phyloP scores from a whole-genome alignment of 2,113 vertebrate species.

The Aythya baeri region DNA sequence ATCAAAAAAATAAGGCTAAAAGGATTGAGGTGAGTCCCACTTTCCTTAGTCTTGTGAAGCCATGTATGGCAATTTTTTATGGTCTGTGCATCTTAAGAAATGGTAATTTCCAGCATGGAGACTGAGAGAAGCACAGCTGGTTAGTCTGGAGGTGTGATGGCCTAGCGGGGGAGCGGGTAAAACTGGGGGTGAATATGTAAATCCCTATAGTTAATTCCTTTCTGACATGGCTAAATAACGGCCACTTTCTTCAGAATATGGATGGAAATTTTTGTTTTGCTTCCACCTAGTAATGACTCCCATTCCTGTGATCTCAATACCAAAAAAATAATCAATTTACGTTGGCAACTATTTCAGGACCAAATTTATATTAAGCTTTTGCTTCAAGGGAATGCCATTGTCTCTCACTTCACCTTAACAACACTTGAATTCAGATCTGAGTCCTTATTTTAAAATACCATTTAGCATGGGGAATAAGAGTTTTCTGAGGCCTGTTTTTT shows the following conservation, averaged over 20 bases:
- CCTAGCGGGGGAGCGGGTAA: neutral
- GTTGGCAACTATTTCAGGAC: neutral
- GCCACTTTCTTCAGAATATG: neutral
- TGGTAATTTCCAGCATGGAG: neutral
- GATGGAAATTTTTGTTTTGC: neutral
- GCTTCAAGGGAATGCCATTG: neutral
- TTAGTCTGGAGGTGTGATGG: too few species aligned
- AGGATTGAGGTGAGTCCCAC: neutral
- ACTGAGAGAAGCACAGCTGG: neutral
- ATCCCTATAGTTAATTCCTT: neutral
- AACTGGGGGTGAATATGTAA: neutral
- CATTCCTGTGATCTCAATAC: neutral
- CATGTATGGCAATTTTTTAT: neutral
- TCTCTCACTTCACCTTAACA: neutral
- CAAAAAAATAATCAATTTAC: neutral
- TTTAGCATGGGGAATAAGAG: neutral
- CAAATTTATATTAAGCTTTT: neutral
- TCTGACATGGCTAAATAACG: neutral
- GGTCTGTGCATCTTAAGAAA: neutral
- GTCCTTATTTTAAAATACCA: neutral
- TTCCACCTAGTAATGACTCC: neutral
- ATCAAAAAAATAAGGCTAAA: neutral
- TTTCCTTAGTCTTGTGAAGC: neutral
- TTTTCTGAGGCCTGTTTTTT: neutral
- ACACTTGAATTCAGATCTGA: neutral